Evolutionary conservation across 1,140 invertebrate species (phyloP), one percentile per base, ranked within the genome.

Genomic region (Pemphigus obesinymphae): DNA sequence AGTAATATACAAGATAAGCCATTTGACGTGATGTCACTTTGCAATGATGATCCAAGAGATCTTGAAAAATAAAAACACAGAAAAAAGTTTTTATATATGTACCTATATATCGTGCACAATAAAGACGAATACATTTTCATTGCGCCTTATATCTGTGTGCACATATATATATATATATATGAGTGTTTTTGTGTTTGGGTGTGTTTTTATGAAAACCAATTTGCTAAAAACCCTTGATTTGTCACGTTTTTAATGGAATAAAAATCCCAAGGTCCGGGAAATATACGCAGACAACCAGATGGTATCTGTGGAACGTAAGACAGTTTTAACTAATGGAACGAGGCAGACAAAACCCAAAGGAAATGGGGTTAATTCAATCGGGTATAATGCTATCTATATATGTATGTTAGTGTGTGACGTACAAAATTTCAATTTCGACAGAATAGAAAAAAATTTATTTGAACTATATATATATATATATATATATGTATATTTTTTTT

Each of bases 141-240:
- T 40, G 13, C 6, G 31, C 17, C 26, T 17, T 7, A 45, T 45
- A 45, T 20, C 23, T 72, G 23, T n/a, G n/a, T n/a, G n/a, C n/a
- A 73, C 45, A 45, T 75, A 75, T 11, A 66, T 66, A 34, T 31
- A 34, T 31, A 31, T 31, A 31, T 66, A 11, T 66, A 66, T 58
- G 23, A 23, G n/a, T 72, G 8, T 26, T 15, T 20, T 2, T 66
- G 8, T 11, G 0, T 17, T 23, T 66, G 20, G 4, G n/a, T 40
- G 68, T 75, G 72, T 34, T 15, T 31, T n/a, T 53, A 31, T 75
- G 34, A 78, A 78, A 78, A 55, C 50, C 75, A 78, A 78, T 78
- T 55, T 78, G 31, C 53, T 78, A 58, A 78, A 78, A 78, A 78
- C 53, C 50, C n/a, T 78, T 58, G 75, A 78, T 78, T 78, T 78